Evolutionary conservation across 1,140 invertebrate genomes (phyloP).

Genomic region (Pogonomyrmex barbatus): DNA sequence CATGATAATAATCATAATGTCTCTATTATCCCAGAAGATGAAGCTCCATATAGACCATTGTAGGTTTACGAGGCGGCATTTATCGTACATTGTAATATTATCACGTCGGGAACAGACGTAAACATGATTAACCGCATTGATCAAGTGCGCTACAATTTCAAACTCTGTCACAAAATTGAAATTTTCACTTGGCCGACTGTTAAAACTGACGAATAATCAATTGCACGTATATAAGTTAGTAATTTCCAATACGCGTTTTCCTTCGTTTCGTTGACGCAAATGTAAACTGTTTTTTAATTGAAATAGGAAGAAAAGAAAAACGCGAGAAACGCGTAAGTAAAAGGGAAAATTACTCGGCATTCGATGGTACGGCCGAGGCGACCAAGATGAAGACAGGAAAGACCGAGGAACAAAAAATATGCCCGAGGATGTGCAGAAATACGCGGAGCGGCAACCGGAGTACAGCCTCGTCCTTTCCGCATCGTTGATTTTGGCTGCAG

Average conservation of each 20-base stretch:
- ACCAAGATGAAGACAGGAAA: conserved; percentile 57
- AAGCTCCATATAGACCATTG: conserved; percentile 29
- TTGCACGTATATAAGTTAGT: background rate
- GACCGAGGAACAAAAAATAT: conserved; percentile 24
- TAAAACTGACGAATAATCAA: conserved; percentile 6
- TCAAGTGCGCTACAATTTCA: conserved; percentile 21
- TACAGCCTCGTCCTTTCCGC: conserved; percentile 62
- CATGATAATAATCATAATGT: conserved; percentile 58
- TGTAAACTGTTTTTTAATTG: background rate
- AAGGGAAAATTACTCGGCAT: background rate
- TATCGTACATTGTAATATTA: conserved; percentile 49
- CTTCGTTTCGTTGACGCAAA: background rate
- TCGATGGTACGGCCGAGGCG: background rate
- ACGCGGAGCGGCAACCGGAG: conserved; percentile 41
- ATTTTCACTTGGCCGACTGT: background rate
- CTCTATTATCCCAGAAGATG: conserved; percentile 49
- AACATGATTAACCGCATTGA: conserved; percentile 42
- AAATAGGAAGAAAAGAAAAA: background rate
- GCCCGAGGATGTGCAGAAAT: conserved; percentile 40
- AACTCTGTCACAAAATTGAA: background rate
- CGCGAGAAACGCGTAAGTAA: background rate
- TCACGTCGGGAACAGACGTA: conserved; percentile 23
- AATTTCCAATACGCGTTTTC: background rate
- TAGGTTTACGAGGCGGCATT: conserved; percentile 35
- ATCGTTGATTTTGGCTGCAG: conserved; percentile 70